These are phyloP conservation scores for Ardeotis arabs DNA, from an alignment of 2,113 vertebrate species.

Conservation along the genomic window DNA sequence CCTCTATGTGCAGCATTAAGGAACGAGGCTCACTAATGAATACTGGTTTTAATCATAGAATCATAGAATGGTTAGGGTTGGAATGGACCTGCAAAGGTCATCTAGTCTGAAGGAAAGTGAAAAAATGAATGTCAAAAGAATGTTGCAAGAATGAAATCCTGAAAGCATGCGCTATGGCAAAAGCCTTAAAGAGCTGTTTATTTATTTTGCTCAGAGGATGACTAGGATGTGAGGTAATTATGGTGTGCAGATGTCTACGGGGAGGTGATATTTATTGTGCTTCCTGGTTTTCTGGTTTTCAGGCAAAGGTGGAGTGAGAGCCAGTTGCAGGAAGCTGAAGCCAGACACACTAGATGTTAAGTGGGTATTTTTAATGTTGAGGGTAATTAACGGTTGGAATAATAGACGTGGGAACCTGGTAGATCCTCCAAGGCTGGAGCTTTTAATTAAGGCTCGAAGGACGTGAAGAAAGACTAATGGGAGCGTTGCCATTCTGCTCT, in stretches of 20 bases:
- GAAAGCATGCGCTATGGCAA: background rate
- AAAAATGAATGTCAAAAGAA: background rate
- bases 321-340: background rate
- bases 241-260: background rate
- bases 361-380: background rate
- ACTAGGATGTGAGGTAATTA: background rate
- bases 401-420: background rate
- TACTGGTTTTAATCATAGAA: background rate
- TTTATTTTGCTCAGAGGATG: background rate
- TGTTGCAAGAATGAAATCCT: background rate
- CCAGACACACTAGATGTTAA: background rate
- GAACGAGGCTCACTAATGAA: background rate
- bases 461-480: fast-evolving
- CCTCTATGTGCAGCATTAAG: background rate
- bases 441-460: slow-evolving; percentile 32
- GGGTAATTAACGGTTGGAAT: slow-evolving; percentile 34
- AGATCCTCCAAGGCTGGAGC: background rate
- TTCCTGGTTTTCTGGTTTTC: background rate
- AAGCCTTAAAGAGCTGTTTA: background rate
- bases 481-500: background rate
- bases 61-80: too few relatives aligned
- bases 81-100: too few relatives aligned
- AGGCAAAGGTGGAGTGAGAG: background rate
- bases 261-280: background rate
- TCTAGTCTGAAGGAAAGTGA: background rate